Evolutionary conservation across 2,113 vertebrate genomes (phyloP).

Genomic region (Catagonus wagneri): DNA sequence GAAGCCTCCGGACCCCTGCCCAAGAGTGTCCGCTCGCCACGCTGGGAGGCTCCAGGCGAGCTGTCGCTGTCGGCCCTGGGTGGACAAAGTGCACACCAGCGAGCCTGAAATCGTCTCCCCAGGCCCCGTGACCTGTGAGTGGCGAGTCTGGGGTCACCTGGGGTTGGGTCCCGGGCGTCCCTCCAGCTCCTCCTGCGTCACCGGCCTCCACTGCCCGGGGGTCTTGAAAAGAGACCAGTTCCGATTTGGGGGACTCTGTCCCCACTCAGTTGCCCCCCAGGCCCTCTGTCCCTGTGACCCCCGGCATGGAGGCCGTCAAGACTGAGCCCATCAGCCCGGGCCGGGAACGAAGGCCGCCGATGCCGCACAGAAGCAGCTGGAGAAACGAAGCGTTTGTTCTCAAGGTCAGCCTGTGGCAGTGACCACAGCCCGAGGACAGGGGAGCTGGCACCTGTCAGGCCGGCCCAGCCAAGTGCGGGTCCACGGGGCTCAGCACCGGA

Average conservation of each 20-base stretch:
- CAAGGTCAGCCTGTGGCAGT: background rate
- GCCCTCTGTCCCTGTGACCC: rapidly evolving
- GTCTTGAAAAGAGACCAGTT: background rate
- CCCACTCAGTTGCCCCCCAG: rapidly evolving
- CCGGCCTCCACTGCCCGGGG: rapidly evolving
- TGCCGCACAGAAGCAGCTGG: background rate
- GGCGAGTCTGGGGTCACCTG: rapidly evolving
- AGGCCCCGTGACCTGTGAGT: rapidly evolving
- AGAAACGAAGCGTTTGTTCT: background rate
- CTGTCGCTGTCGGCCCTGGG: rapidly evolving
- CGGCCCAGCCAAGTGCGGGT: background rate
- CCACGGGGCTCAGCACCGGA: too few species aligned
- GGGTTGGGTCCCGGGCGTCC: rapidly evolving
- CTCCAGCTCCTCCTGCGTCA: rapidly evolving
- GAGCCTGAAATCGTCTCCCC: background rate
- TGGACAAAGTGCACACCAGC: rapidly evolving
- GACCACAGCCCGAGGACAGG: too few species aligned
- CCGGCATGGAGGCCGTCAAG: rapidly evolving
- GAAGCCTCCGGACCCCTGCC: rapidly evolving
- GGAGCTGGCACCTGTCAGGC: too few species aligned
- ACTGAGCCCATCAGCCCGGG: rapidly evolving
- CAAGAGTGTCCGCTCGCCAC: rapidly evolving
- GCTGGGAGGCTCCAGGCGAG: rapidly evolving
- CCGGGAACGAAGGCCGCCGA: background rate
- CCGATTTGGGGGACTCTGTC: rapidly evolving